Conservation (phyloP, 2,113 vertebrate genomes). For the Coptodon bakossiorum region DNA sequence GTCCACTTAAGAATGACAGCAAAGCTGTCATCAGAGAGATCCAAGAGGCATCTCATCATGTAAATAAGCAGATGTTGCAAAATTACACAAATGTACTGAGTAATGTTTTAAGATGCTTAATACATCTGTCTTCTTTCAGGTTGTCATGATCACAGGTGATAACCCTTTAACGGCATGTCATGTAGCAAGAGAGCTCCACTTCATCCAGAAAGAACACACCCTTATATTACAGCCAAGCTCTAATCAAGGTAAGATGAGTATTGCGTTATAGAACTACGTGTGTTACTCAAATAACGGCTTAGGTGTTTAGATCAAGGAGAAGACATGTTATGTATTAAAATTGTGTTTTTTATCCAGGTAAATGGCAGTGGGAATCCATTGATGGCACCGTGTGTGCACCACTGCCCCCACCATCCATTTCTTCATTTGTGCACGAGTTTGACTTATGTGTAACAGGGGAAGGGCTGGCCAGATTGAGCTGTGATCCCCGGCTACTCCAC, state of each 20-base stretch:
- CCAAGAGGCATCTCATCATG: slow-evolving; percentile 89
- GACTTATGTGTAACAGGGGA: slow-evolving; percentile 92
- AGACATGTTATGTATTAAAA: neutral
- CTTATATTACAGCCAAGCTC: slow-evolving; percentile 78
- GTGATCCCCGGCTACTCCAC: slow-evolving; percentile 57
- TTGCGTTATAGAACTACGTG: neutral
- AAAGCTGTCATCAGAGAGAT: slow-evolving; percentile 91
- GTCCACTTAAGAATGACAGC: slow-evolving; percentile 90
- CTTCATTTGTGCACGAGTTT: slow-evolving; percentile 63
- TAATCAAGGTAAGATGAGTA: slow-evolving; percentile 31
- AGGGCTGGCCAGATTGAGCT: slow-evolving; percentile 76
- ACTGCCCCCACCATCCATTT: slow-evolving; percentile 50
- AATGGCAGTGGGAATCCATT: slow-evolving; percentile 85
- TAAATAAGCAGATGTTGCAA: slow-evolving; percentile 51
- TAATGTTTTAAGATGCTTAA: neutral
- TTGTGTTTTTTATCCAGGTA: slow-evolving; percentile 57
- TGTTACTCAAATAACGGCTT: neutral
- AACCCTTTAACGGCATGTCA: slow-evolving; percentile 94
- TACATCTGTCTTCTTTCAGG: slow-evolving; percentile 60
- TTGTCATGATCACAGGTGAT: slow-evolving; percentile 98
- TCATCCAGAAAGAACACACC: slow-evolving; percentile 81
- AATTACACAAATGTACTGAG: neutral
- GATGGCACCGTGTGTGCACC: slow-evolving; percentile 71
- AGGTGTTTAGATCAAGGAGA: neutral
- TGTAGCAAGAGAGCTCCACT: slow-evolving; percentile 90